Evolutionary conservation across 2,888 invertebrate species (phyloP), one percentile per base, ranked within the genome.

Genomic region (Trissolcus japonicus): DNA sequence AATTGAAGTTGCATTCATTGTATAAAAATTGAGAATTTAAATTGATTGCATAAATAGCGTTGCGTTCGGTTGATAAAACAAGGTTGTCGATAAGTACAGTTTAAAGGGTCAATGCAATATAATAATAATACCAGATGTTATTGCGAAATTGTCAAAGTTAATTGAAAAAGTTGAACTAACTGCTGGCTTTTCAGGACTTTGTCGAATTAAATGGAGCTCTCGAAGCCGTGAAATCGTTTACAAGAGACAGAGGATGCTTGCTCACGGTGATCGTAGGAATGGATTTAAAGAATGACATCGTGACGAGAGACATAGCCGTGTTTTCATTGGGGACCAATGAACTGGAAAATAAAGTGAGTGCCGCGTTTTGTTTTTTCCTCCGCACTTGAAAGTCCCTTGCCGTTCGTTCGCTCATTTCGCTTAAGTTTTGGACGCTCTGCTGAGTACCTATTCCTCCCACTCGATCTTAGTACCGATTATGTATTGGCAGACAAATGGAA

Each of bases 261-360:
- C 82, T 91, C 0, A 89, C 92, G 0, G 80, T 94, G 2, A 85
- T 94, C 0, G 89, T 95, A 19, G 95, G 95, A 4, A 91, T 94
- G 90, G 90, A 91, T 65, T 89, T 93, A 0, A 84, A 86, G 0
- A 87, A 86, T 3, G 90, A 89, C 0, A 85, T 87, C 43, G 89
- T 93, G 4, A 85, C 87, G 59, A 90, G 94, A 63, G 94, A 95
- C 85, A 83, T 92, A 0, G 94, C 92, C 0, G 83, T 94, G 1
- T 91, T 92, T 55, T 86, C 85, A 62, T 82, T 82, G 79, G 75
- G 72, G 43, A 54, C 74, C 72, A 78, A 83, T 80, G 79, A 81
- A 76, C 78, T 85, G 77, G 82, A 81, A 80, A 82, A 81, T 78
- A 84, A 83, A 80, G 87, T 87, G 78, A 83, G 87, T 81, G 77